Percentiles rank a stretch among this genome's conserved stretches.
These are phyloP conservation scores for Creontiades dilutus DNA, from an alignment of 2,888 invertebrate species.

Conservation along the genomic window DNA sequence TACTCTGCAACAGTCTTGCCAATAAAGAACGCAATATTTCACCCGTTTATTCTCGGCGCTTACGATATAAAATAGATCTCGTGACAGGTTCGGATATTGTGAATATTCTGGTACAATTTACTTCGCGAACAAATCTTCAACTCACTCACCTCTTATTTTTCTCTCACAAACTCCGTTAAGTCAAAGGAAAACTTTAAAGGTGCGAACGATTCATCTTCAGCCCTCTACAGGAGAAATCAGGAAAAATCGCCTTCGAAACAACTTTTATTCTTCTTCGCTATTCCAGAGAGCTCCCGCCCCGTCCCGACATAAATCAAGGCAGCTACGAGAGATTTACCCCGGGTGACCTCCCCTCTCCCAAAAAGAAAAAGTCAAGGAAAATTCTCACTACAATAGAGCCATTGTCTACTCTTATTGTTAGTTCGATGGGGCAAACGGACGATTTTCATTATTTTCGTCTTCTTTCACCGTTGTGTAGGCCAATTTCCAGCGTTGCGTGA, in stretches of 20 bases:
- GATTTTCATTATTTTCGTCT: background rate
- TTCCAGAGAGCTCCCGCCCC: background rate
- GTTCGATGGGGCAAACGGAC: background rate
- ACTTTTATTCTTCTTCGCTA: conserved; percentile 6
- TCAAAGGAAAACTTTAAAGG: background rate
- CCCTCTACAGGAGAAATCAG: conserved; percentile 7
- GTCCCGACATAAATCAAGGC: background rate
- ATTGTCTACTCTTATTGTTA: conserved; percentile 30
- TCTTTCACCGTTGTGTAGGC: background rate
- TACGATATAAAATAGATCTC: no score
- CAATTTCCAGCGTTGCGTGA: conserved; percentile 25
- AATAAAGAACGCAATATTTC: no score
- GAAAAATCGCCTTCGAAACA: conserved; percentile 34
- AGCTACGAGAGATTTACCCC: background rate
- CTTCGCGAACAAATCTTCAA: background rate
- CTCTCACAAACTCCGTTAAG: background rate
- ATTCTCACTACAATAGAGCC: background rate
- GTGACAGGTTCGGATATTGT: no score
- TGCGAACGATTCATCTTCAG: background rate
- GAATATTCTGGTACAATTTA: no score
- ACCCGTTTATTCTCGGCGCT: no score
- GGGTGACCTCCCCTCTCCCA: background rate
- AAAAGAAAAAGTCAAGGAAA: background rate
- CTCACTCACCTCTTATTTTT: background rate
- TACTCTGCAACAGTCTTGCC: no score